phyloP scores from a whole-genome alignment of 2,797 vertebrate genomes.

The Ctenopoma multispine region DNA sequence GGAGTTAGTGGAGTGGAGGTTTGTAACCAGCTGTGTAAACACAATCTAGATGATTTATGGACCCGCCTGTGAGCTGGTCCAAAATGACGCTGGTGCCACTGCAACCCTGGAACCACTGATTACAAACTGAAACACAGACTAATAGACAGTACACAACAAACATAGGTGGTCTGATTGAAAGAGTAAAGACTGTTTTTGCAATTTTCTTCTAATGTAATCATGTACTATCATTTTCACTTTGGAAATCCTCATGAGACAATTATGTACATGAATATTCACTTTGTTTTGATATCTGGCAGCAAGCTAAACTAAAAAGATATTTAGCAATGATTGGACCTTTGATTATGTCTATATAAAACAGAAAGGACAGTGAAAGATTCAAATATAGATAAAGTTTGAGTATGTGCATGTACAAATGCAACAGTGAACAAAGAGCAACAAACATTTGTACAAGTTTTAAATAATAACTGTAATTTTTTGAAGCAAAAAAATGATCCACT shows the following conservation, averaged over 20 bases:
- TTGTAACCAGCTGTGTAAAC: constrained; percentile 77
- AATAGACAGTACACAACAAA: constrained; percentile 26
- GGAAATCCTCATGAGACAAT: too few relatives aligned
- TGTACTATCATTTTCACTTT: too few relatives aligned
- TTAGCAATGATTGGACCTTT: too few relatives aligned
- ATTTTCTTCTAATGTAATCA: constrained; percentile 2
- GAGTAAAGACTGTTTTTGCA: background rate
- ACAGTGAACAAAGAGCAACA: background rate
- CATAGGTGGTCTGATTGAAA: constrained; percentile 49
- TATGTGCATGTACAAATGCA: background rate
- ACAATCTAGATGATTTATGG: constrained; percentile 71
- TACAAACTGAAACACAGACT: constrained; percentile 32
- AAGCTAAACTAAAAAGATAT: too few relatives aligned
- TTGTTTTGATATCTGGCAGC: too few relatives aligned
- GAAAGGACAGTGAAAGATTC: too few relatives aligned
- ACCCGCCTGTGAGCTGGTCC: constrained; percentile 58
- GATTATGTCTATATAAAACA: too few relatives aligned
- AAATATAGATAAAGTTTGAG: background rate
- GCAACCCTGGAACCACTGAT: constrained; percentile 42
- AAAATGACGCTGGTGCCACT: constrained; percentile 44
- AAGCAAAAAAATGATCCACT: too few relatives aligned
- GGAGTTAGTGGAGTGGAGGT: constrained; percentile 13
- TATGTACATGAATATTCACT: too few relatives aligned
- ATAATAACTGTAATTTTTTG: background rate
- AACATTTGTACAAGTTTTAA: background rate